These are phyloP conservation scores for Cryptocheilus praepositus DNA, from an alignment of 2,888 invertebrate genomes.

Conservation along the genomic window DNA sequence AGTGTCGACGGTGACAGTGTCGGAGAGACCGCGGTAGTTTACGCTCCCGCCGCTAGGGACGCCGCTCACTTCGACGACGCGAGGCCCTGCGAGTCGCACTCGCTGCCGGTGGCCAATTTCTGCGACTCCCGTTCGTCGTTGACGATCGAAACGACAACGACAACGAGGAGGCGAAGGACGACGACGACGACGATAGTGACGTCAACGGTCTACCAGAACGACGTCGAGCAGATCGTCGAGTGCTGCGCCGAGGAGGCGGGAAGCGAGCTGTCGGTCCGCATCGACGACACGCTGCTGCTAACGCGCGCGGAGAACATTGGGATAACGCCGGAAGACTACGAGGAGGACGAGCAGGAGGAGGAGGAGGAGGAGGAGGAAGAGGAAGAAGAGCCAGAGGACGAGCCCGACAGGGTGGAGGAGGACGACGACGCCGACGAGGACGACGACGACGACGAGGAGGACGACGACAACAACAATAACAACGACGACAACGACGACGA, in stretches of 20 bases:
- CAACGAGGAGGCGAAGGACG: slow-evolving; percentile 2
- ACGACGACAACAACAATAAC: slow-evolving; percentile 28
- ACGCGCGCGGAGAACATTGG: slow-evolving; percentile 25
- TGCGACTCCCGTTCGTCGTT: slow-evolving; percentile 14
- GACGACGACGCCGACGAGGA: slow-evolving; percentile 16
- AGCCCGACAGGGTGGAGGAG: too few relatives aligned
- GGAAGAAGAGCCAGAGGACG: too few relatives aligned
- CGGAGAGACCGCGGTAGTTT: too few relatives aligned
- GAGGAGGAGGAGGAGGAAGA: not conserved
- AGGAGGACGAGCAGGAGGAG: slow-evolving; percentile 35
- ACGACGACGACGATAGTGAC: slow-evolving; percentile 14
- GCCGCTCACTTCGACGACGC: slow-evolving; percentile 1
- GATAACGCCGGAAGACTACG: slow-evolving; percentile 19
- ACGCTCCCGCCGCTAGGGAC: not conserved
- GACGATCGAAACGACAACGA: too few relatives aligned
- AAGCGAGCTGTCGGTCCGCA: not conserved
- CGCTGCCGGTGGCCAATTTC: slow-evolving; percentile 1
- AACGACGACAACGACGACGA: slow-evolving; percentile 1
- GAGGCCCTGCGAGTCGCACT: not conserved
- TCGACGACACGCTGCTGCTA: not conserved
- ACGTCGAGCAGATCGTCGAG: slow-evolving; percentile 4
- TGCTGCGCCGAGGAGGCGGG: slow-evolving; percentile 5
- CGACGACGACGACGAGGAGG: slow-evolving; percentile 41
- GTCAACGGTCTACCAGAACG: slow-evolving; percentile 4
- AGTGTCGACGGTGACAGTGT: not conserved